phyloP scores from a whole-genome alignment of 2,797 vertebrate genomes.

The Novumbra hubbsi region DNA sequence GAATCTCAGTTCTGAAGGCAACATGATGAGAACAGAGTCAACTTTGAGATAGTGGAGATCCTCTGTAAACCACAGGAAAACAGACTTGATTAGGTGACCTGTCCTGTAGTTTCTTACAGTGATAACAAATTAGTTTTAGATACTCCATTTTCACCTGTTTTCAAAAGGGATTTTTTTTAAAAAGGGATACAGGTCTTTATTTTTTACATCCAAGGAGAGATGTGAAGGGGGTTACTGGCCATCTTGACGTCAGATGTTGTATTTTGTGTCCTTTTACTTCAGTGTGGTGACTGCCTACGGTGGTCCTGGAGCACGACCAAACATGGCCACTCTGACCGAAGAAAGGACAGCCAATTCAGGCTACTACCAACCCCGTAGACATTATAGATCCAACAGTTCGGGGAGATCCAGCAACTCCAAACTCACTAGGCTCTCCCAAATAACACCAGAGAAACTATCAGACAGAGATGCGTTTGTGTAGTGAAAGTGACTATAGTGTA shows the following conservation, averaged over 20 bases:
- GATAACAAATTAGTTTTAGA: no score
- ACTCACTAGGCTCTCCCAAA: slow-evolving; percentile 60
- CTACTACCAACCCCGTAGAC: slow-evolving; percentile 54
- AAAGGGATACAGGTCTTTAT: no score
- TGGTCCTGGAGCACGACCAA: slow-evolving; percentile 34
- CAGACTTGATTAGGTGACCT: no score
- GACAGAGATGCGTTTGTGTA: slow-evolving; percentile 76
- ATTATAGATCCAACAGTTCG: slow-evolving; percentile 53
- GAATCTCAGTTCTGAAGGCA: no score
- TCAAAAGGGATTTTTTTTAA: no score
- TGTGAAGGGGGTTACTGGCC: no score
- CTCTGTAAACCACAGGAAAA: no score
- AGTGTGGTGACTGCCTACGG: slow-evolving; percentile 34
- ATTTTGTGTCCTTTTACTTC: slow-evolving; percentile 24
- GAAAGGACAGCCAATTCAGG: slow-evolving; percentile 54
- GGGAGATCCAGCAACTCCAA: slow-evolving; percentile 47
- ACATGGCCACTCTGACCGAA: slow-evolving; percentile 48
- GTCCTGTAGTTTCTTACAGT: no score
- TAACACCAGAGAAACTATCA: slow-evolving; percentile 50
- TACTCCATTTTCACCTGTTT: no score
- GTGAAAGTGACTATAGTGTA: background rate
- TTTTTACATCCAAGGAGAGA: no score
- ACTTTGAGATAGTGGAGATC: no score
- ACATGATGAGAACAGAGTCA: background rate
- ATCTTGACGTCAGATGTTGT: background rate